phyloP scores from a whole-genome alignment of 2,888 invertebrate genomes.

The Leptarthrus brevirostris region DNA sequence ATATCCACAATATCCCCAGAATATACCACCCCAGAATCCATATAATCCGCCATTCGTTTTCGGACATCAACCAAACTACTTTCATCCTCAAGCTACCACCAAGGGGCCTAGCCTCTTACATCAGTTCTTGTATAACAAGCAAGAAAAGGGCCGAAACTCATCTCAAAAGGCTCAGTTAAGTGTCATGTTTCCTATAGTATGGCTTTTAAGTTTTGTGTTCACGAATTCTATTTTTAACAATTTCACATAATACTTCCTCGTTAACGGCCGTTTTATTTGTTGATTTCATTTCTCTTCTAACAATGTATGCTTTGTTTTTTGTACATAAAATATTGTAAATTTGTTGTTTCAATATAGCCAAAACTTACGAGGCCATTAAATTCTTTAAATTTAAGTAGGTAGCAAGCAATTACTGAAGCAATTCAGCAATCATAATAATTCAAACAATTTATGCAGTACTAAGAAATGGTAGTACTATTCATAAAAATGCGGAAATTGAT shows the following conservation, averaged over 20 bases:
- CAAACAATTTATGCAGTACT: no score
- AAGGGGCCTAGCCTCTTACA: conserved; percentile 63
- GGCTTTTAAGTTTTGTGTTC: conserved; percentile 10
- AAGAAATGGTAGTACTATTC: no score
- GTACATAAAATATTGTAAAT: conserved; percentile 19
- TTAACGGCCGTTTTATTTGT: not conserved
- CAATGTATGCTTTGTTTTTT: not conserved
- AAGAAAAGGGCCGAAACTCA: conserved; percentile 58
- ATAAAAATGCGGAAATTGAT: no score
- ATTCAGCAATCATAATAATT: no score
- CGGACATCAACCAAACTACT: conserved; percentile 64
- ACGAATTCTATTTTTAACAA: conserved; percentile 21
- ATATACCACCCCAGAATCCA: conserved; percentile 63
- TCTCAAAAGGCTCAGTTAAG: conserved; percentile 55
- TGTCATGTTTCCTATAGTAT: conserved; percentile 7
- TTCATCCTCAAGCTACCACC: conserved; percentile 63
- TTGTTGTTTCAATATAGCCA: not conserved
- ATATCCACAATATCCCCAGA: conserved; percentile 62
- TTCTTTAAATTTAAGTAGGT: not conserved
- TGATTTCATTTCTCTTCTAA: not conserved
- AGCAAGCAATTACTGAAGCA: no score
- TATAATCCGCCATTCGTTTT: conserved; percentile 66
- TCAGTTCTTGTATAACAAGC: conserved; percentile 57
- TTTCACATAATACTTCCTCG: conserved; percentile 22
- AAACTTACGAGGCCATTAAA: conserved; percentile 19